Evolutionary conservation across 2,113 vertebrate genomes (phyloP).

Genomic region (Gobio gobio): DNA sequence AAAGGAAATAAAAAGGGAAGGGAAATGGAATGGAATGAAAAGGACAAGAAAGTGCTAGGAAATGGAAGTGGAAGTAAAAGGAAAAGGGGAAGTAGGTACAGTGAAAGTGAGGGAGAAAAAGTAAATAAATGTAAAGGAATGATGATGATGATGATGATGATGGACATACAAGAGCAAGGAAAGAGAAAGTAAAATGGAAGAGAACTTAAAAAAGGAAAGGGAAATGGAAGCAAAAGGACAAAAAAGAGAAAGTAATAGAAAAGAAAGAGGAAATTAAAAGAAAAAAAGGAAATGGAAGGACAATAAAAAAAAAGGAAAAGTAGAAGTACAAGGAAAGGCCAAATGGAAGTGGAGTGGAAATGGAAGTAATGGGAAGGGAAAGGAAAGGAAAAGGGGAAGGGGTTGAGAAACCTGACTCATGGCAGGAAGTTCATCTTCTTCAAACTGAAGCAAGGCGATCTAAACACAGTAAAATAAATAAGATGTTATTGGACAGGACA

Average conservation of each 20-base stretch:
- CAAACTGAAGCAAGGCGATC: background rate
- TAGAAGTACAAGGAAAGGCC: background rate
- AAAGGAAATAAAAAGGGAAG: background rate
- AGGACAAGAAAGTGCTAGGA: background rate
- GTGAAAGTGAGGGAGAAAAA: background rate
- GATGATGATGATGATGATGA: background rate
- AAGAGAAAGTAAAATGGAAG: background rate
- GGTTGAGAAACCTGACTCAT: background rate
- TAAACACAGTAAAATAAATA: background rate
- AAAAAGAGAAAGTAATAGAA: no score
- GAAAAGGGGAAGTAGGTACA: background rate
- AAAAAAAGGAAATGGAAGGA: background rate
- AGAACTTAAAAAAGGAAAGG: background rate
- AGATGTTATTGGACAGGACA: background rate
- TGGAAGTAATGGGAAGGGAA: background rate
- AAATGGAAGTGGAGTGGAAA: no score
- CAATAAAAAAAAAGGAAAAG: background rate
- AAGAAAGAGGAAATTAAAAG: background rate
- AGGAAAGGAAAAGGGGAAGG: background rate
- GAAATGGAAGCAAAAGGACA: background rate
- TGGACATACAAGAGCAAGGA: background rate
- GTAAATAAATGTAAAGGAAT: background rate
- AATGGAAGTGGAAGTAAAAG: background rate
- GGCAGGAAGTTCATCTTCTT: conserved; percentile 4
- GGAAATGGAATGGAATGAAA: background rate